A percentile compares a stretch with the other conserved stretches of the same genome.
phyloP scores from a whole-genome alignment of 2,888 invertebrate species.

The Drosophila sordidapex region DNA sequence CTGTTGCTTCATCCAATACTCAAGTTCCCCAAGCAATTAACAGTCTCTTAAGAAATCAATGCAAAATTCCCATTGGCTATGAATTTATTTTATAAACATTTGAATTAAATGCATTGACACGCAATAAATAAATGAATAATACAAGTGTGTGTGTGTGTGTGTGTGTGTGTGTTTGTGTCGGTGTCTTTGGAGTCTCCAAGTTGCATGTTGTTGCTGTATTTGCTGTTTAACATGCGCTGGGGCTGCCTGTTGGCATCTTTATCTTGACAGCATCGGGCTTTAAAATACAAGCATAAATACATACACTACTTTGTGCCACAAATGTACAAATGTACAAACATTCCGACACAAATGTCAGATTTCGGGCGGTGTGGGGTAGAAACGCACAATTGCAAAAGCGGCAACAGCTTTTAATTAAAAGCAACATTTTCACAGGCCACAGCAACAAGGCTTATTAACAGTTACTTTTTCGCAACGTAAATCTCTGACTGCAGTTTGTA shows the following conservation, averaged over 20 bases:
- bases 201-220: conserved; percentile 23
- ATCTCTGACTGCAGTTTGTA: conserved; percentile 36
- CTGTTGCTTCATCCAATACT: not conserved
- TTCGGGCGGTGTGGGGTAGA: not conserved
- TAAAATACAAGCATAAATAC: conserved; percentile 67
- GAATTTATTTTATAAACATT: not conserved
- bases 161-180: not conserved
- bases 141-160: not conserved
- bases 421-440: conserved; percentile 76
- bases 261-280: conserved; percentile 77
- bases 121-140: conserved; percentile 1
- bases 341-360: conserved; percentile 31
- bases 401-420: conserved; percentile 77
- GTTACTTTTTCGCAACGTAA: conserved; percentile 60
- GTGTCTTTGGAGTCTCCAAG: conserved; percentile 29
- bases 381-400: conserved; percentile 62
- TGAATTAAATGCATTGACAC: conserved; percentile 3
- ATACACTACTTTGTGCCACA: conserved; percentile 42
- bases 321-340: conserved; percentile 72
- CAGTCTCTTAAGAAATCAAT: not conserved
- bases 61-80: not conserved
- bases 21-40: not conserved
- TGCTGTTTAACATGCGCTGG: conserved; percentile 68
- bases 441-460: conserved; percentile 75
- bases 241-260: conserved; percentile 62